phyloP scores from a whole-genome alignment of 2,113 vertebrate genomes.

The Taxidea taxus region DNA sequence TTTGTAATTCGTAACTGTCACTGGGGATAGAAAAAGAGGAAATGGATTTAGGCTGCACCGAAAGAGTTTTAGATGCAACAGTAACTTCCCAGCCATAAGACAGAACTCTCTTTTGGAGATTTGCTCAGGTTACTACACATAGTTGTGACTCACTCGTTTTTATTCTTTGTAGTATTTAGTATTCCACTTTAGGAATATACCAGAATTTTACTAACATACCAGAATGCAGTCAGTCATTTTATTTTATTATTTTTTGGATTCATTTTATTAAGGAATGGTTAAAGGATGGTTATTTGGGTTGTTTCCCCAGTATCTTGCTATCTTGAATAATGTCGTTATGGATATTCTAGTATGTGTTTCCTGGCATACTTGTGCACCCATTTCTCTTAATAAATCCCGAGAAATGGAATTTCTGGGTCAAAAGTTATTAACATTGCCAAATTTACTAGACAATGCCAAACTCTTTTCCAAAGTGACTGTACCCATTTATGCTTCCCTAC shows the following conservation, averaged over 20 bases:
- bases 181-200: not conserved
- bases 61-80: not conserved
- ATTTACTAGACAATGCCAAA: constrained; percentile 20
- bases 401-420: not conserved
- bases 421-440: not conserved
- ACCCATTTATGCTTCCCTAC: not conserved
- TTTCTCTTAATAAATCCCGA: not conserved
- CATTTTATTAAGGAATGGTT: constrained; percentile 8
- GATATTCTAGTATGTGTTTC: not conserved
- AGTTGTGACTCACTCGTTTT: constrained; percentile 20
- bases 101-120: not conserved
- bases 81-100: not conserved
- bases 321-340: not conserved
- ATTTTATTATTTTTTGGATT: not conserved
- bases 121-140: not conserved
- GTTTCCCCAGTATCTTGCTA: not conserved
- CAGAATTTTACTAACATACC: not conserved
- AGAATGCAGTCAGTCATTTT: constrained; percentile 18
- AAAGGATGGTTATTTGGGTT: not conserved
- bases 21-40: not conserved
- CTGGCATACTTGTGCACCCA: not conserved
- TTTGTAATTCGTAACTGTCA: not conserved
- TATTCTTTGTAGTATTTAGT: not conserved
- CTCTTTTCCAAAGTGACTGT: not conserved
- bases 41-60: not conserved